Evolutionary conservation across 2,113 vertebrate genomes (phyloP).

Genomic region (Sinocyclocheilus grahami): DNA sequence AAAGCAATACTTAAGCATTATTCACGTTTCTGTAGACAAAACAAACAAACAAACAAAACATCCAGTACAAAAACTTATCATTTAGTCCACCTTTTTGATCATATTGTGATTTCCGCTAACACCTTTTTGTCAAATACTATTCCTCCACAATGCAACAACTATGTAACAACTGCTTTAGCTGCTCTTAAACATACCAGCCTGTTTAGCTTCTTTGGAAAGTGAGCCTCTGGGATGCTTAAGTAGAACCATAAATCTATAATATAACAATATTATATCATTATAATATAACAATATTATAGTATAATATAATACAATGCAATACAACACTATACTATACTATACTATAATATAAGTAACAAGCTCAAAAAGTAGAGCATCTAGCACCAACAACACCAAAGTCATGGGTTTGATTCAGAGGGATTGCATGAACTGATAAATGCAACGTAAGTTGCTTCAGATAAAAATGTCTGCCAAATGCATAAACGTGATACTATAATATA

Average conservation of each 20-base stretch:
- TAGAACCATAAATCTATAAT: slow-evolving; percentile 66
- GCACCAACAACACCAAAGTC: neutral
- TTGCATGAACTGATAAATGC: neutral
- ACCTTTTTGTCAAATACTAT: slow-evolving; percentile 72
- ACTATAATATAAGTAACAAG: neutral
- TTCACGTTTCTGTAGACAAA: neutral
- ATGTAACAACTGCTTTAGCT: slow-evolving; percentile 73
- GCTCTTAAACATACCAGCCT: slow-evolving; percentile 75
- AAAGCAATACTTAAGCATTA: neutral
- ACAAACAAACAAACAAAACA: neutral
- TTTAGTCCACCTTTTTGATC: neutral
- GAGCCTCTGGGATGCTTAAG: slow-evolving; percentile 60
- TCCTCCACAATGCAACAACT: slow-evolving; percentile 71
- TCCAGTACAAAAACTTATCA: neutral
- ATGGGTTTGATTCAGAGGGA: neutral
- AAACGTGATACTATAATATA: slow-evolving; percentile 52
- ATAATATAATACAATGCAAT: neutral
- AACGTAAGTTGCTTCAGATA: neutral
- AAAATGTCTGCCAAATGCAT: neutral
- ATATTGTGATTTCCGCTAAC: slow-evolving; percentile 45
- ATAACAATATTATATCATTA: neutral
- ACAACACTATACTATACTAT: neutral
- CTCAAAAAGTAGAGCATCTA: neutral
- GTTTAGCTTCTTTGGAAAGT: slow-evolving; percentile 64
- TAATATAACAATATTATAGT: neutral